Conservation (phyloP, 2,888 invertebrate genomes). For the Ennomos fuscantarius region DNA sequence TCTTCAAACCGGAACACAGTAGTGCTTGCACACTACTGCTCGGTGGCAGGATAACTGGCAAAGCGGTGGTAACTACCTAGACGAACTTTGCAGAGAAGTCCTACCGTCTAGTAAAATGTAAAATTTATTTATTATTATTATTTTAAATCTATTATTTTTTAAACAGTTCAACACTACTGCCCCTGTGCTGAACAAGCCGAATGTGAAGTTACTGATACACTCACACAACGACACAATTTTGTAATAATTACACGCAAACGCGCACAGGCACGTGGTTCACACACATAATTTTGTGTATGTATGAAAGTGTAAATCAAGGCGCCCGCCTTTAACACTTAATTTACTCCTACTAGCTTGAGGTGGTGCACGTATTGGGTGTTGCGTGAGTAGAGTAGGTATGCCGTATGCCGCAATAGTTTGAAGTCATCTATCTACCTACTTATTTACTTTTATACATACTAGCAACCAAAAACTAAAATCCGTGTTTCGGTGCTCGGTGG, state of each 20-base stretch:
- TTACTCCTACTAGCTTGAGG: conserved; percentile 34
- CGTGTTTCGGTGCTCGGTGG: no score
- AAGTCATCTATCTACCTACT: neutral
- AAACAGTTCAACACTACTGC: conserved; percentile 16
- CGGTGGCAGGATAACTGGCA: no score
- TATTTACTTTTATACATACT: no score
- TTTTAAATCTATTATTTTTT: neutral
- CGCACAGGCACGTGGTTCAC: conserved; percentile 40
- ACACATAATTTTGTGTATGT: conserved; percentile 46
- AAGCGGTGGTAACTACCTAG: no score
- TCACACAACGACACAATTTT: conserved; percentile 57
- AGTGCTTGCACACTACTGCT: no score
- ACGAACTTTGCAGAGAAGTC: no score
- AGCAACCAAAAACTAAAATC: no score
- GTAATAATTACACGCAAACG: conserved; percentile 52
- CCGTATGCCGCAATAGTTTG: neutral
- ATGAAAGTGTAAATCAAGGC: conserved; percentile 60
- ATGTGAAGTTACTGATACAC: conserved; percentile 33
- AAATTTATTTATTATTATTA: no score
- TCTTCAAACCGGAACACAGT: no score
- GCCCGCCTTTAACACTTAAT: conserved; percentile 52
- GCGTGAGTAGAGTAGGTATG: conserved; percentile 23
- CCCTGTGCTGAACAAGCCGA: conserved; percentile 26
- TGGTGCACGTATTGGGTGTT: conserved; percentile 34
- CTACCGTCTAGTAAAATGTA: no score